phyloP scores from a whole-genome alignment of 1,140 invertebrate species.

The Drosophila subpulchrella region DNA sequence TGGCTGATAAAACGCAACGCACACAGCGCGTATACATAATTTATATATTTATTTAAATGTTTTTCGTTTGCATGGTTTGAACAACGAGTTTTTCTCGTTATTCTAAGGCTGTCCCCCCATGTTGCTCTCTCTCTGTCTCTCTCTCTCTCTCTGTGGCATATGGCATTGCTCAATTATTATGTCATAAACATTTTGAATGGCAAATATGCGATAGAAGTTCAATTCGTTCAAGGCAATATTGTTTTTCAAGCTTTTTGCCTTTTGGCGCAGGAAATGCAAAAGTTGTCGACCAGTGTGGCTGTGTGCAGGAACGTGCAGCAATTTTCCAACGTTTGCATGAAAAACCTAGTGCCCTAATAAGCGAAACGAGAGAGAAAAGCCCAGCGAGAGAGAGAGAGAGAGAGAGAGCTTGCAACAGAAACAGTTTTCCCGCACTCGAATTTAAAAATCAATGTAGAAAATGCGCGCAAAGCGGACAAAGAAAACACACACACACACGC shows the following conservation, averaged over 20 bases:
- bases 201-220: constrained; percentile 54
- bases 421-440: constrained; percentile 23
- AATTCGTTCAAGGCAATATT: constrained; percentile 61
- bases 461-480: constrained; percentile 59
- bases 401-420: constrained; percentile 9
- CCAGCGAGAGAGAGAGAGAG: constrained; percentile 24
- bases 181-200: constrained; percentile 71
- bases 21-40: constrained; percentile 79
- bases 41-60: constrained; percentile 70
- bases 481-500: constrained; percentile 24
- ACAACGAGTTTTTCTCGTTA: constrained; percentile 76
- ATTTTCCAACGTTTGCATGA: constrained; percentile 75
- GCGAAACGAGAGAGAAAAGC: constrained; percentile 34
- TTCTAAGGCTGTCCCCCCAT: constrained; percentile 26
- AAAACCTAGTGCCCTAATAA: constrained; percentile 84
- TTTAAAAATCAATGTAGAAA: constrained; percentile 57
- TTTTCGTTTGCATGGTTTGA: constrained; percentile 57
- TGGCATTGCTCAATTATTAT: constrained; percentile 65
- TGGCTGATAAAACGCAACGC: constrained; percentile 68
- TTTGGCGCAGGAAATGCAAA: constrained; percentile 73
- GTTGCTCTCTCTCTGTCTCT: neutral
- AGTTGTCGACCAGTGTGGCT: constrained; percentile 42
- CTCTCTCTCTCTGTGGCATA: constrained; percentile 13
- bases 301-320: constrained; percentile 53
- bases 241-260: constrained; percentile 44